Evolutionary conservation across 30 jellyfish, hydroid and myxozoan genomes (phyloP).

Genomic region (Aurelia aurita complex sp. Pacific): DNA sequence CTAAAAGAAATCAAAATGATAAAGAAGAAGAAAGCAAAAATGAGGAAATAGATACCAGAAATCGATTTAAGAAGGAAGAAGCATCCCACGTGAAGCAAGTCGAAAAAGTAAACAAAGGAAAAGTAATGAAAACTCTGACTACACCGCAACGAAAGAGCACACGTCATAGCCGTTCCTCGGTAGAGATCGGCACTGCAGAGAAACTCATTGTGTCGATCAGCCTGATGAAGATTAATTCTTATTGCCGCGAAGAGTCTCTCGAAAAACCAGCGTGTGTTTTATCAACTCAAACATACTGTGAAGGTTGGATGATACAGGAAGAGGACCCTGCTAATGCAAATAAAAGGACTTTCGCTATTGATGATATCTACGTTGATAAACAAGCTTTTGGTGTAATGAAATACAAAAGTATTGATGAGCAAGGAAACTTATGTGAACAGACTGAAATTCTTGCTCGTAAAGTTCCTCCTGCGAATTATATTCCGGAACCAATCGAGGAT

Average conservation of each 20-base stretch:
- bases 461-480: conserved; percentile 42
- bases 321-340: conserved; percentile 14
- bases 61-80: not conserved
- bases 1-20: not conserved
- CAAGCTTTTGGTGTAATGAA: conserved; percentile 62
- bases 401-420: conserved; percentile 21
- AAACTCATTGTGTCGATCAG: conserved; percentile 50
- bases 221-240: conserved; percentile 21
- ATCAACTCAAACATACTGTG: conserved; percentile 49
- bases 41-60: not conserved
- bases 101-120: not conserved
- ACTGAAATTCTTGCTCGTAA: conserved; percentile 36
- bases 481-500: conserved; percentile 16
- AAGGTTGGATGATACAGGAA: conserved; percentile 66
- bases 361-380: conserved; percentile 50
- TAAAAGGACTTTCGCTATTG: conserved; percentile 27
- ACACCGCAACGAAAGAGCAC: conserved; percentile 27
- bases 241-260: conserved; percentile 7
- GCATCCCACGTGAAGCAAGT: not conserved
- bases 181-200: conserved; percentile 22
- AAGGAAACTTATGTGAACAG: conserved; percentile 43
- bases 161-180: conserved; percentile 13
- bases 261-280: conserved; percentile 42
- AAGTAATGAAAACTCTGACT: not conserved
- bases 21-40: not conserved